Evolutionary conservation across 2,113 vertebrate species (phyloP), one percentile per base, ranked within the genome.

Genomic region (Otolemur garnettii): DNA sequence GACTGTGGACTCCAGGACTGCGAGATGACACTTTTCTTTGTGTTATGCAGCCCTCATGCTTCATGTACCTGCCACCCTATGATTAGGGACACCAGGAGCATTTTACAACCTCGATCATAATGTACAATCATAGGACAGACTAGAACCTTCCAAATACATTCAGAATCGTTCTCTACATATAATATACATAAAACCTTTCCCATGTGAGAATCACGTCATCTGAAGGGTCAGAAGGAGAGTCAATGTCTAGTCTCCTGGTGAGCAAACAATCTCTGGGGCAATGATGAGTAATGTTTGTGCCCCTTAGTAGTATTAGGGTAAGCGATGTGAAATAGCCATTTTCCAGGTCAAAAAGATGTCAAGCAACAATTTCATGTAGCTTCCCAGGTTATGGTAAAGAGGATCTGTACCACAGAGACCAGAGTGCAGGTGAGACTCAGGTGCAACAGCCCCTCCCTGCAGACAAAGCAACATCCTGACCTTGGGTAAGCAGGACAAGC

Each of bases 311-410:
- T 6, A 0, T 4, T 12, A 42, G 50, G 18, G 1, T 0, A 24
- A 10, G 62, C 17, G 12, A 4, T 0, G 1, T 0, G 22, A 66
- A 38, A 42, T 5, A 1, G 7, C 38, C 11, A 45, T 26, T 5
- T 4, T 3, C 8, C 24, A 22, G 35, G 38, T 18, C 18, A 6
- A 0, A 35, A 8, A 8, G 24, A 4, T 0, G 33, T 7, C 77
- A 14, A 6, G 4, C 0, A 6, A 0, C 22, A 8, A 4, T 3
- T 10, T 12, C 93, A 4, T 0, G 0, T 0, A 5, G 57, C 12
- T 69, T 42, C 59, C 19, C 13, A 3, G 53, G 15, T 28, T 7
- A 55, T 28, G 0, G 2, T 9, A 33, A 50, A 19, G 24, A 82
- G 55, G 60, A 18, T 24, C 33, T 1, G 0, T 0, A 0, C 7